These are phyloP conservation scores for Engraulis encrasicolus DNA, from an alignment of 2,113 vertebrate species.

Conservation along the genomic window DNA sequence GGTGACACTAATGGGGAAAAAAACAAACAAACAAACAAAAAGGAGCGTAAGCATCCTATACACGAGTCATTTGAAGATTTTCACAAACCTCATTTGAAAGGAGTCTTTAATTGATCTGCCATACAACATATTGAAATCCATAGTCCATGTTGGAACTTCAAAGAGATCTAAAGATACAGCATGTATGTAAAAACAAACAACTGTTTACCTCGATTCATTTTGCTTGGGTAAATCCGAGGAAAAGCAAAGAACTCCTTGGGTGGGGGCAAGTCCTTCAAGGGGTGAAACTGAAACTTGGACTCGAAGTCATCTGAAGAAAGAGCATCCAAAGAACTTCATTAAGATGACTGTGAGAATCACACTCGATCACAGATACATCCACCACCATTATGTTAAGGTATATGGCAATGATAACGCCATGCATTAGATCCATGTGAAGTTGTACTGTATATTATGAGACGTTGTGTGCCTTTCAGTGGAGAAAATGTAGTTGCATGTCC, in stretches of 20 bases:
- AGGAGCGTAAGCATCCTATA: neutral
- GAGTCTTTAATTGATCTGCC: too few species aligned
- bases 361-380: neutral
- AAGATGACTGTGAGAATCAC: neutral
- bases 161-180: neutral
- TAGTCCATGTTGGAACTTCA: too few species aligned
- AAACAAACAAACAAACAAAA: too few species aligned
- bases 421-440: too few species aligned
- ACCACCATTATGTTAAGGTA: neutral
- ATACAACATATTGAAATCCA: too few species aligned
- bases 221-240: slow-evolving; percentile 93
- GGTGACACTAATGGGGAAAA: slow-evolving; percentile 74
- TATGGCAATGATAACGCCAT: too few species aligned
- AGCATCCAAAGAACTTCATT: slow-evolving; percentile 23
- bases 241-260: slow-evolving; percentile 91
- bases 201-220: slow-evolving; percentile 83
- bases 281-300: slow-evolving; percentile 97
- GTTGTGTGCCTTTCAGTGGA: too few species aligned
- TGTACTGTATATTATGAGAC: too few species aligned
- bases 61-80: neutral
- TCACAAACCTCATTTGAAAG: neutral
- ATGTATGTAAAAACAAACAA: neutral
- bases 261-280: slow-evolving; percentile 91
- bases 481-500: too few species aligned
- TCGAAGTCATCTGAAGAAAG: slow-evolving; percentile 93